Evolutionary conservation across 2,113 vertebrate genomes (phyloP), one percentile per base, ranked within the genome.

Genomic region (Mus pahari): DNA sequence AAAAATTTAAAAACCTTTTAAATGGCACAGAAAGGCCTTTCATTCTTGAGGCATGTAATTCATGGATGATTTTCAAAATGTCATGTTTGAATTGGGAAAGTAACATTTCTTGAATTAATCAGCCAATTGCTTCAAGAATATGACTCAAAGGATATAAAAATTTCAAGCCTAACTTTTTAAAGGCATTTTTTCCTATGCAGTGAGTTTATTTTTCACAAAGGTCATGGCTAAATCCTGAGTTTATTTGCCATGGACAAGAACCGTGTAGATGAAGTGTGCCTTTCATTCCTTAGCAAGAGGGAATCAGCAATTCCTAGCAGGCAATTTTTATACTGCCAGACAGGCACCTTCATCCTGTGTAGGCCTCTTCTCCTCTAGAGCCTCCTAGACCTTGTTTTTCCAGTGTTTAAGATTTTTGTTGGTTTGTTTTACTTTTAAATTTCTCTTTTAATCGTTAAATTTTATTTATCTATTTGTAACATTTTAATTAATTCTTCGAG

Each of bases 61-160:
- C 95, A 96, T 97, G 97, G 96, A 97, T 97, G 92, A 96, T 93
- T 97, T 97, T 97, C 96, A 97, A 98, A 97, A 97, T 97, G 96
- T 95, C 96, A 94, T 97, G 94, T 97, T 97, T 97, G 96, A 96
- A 93, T 95, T 97, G 94, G 96, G 95, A 97, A 97, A 97, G 94
- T 95, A 97, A 97, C 94, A 96, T 97, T 98, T 97, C 96, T 97
- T 95, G 92, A 97, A 97, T 95, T 97, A 97, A 94, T 95, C 78
- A 95, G 83, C 90, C 95, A 96, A 78, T 95, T 97, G 91, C 94
- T 97, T 97, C 74, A 86, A 97, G 96, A 97, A 97, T 92, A 95
- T 97, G 97, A 97, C 92, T 97, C 96, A 97, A 97, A 90, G 91
- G 78, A 97, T 88, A 96, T 97, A 97, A 97, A 97, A 97, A 70